Conservation (phyloP, 2,797 vertebrate species). For the Erpetoichthys calabaricus region DNA sequence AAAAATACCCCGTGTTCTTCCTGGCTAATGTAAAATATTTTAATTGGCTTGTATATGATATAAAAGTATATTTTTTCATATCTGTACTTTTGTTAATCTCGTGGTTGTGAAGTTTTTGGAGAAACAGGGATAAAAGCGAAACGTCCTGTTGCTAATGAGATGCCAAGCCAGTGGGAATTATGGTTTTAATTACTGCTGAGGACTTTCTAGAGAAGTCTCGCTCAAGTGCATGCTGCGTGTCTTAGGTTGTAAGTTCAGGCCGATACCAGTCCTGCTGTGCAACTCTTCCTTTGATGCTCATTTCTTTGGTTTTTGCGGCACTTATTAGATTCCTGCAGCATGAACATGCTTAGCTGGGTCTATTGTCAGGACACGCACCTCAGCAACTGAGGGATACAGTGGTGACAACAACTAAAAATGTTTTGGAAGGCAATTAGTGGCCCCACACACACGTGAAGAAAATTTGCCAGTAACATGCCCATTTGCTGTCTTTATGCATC, state of each 20-base stretch:
- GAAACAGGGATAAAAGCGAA: conserved; percentile 78
- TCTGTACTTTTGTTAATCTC: conserved; percentile 29
- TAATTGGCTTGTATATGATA: conserved; percentile 24
- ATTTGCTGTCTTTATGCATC: too few relatives aligned
- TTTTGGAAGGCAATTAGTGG: too few relatives aligned
- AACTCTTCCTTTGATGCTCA: conserved; percentile 87
- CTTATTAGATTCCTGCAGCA: conserved; percentile 21
- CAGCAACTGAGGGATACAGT: conserved; percentile 29
- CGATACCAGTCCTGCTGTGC: conserved; percentile 89
- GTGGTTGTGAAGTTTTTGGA: conserved; percentile 57
- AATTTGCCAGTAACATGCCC: too few relatives aligned
- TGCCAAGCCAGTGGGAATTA: conserved; percentile 79
- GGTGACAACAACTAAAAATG: conserved; percentile 25
- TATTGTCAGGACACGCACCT: conserved; percentile 38
- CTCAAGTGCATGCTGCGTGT: conserved; percentile 56
- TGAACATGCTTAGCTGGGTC: conserved; percentile 40
- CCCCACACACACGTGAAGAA: too few relatives aligned
- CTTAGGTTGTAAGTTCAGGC: conserved; percentile 89
- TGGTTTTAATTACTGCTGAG: conserved; percentile 96
- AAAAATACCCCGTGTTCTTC: conserved; percentile 22
- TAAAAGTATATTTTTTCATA: conserved; percentile 25
- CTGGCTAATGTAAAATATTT: conserved; percentile 24
- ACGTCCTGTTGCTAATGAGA: conserved; percentile 89
- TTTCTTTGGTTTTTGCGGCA: conserved; percentile 64
- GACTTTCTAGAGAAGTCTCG: conserved; percentile 65